Percentiles rank a stretch among this genome's conserved stretches.
phyloP scores from a whole-genome alignment of 2,113 vertebrate genomes.

The Pteropus alecto region DNA sequence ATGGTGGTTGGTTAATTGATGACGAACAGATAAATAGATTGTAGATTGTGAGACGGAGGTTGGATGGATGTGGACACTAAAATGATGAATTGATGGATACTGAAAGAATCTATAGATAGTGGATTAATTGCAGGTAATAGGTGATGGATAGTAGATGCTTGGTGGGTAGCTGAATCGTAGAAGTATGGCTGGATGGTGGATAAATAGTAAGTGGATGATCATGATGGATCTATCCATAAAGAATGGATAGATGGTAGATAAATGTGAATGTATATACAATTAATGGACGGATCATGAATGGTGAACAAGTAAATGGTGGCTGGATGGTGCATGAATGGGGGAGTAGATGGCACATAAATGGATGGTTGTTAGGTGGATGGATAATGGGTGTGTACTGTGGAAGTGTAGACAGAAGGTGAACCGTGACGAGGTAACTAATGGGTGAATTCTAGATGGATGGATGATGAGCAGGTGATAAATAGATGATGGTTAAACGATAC shows the following conservation, averaged over 20 bases:
- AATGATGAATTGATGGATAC: neutral
- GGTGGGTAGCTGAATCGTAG: neutral
- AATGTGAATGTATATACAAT: neutral
- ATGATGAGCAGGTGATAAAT: neutral
- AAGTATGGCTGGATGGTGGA: neutral
- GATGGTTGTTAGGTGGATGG: neutral
- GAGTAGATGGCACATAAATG: neutral
- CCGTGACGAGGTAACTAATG: neutral
- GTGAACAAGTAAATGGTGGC: neutral
- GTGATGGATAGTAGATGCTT: neutral
- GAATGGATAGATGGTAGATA: neutral
- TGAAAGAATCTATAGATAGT: neutral
- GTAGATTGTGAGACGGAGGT: neutral
- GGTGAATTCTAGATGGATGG: neutral
- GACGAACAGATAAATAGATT: neutral
- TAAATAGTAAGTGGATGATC: neutral
- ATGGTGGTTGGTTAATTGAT: neutral
- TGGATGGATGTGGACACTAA: neutral
- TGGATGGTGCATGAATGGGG: neutral
- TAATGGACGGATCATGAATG: neutral
- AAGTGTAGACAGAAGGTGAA: neutral
- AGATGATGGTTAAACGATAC: neutral
- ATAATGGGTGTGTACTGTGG: neutral
- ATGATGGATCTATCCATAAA: neutral
- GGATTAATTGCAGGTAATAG: neutral